Percentiles rank a stretch among this genome's conserved stretches.
Conservation (phyloP, 2,113 vertebrate genomes). For the Ondatra zibethicus region DNA sequence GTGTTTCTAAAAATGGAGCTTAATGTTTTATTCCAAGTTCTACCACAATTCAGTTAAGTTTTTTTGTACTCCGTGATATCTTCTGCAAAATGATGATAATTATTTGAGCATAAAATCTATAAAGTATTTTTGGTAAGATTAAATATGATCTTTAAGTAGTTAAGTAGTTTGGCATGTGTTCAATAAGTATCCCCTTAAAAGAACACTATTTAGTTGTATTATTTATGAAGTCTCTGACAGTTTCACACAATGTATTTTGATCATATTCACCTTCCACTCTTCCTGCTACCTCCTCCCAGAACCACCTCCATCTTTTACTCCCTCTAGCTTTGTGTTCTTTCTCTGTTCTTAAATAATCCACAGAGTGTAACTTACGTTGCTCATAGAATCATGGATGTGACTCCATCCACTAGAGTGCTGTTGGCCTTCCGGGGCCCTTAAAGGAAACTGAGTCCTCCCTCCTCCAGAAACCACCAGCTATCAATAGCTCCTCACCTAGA, state of each 20-base stretch:
- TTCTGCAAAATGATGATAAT: neutral
- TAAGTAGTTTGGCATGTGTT: neutral
- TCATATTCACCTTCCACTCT: neutral
- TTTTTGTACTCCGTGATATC: neutral
- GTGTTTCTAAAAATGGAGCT: neutral
- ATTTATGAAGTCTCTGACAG: neutral
- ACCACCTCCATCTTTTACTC: neutral
- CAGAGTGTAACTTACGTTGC: neutral
- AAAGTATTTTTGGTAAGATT: slow-evolving; percentile 26
- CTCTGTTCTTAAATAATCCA: neutral
- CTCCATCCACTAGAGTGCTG: too few species aligned
- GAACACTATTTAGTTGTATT: neutral
- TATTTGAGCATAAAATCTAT: neutral
- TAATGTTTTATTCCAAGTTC: neutral
- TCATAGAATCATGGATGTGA: neutral
- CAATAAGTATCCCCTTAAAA: neutral
- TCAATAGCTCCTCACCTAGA: too few species aligned
- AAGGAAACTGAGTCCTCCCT: neutral
- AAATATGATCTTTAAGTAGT: slow-evolving; percentile 1
- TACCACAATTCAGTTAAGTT: neutral
- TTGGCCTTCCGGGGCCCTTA: neutral
- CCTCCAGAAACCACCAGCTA: neutral
- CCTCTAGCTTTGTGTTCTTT: neutral
- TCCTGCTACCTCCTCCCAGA: neutral
- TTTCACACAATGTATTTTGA: neutral